Evolutionary conservation across 2,888 invertebrate genomes (phyloP).

Genomic region (Pseudococcus jackbeardsleyi): DNA sequence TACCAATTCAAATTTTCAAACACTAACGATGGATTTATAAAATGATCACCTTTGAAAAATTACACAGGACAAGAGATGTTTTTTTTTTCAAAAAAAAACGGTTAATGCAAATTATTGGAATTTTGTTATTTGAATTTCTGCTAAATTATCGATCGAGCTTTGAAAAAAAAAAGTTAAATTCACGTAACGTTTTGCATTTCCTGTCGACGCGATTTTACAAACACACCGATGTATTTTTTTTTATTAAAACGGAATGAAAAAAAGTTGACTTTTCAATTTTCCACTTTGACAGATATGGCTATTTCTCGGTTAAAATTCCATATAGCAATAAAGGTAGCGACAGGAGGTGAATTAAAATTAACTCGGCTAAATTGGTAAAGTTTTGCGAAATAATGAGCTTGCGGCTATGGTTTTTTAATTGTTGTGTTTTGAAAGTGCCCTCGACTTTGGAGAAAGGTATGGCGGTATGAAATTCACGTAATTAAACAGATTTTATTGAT

Average conservation of each 20-base stretch:
- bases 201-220: not conserved
- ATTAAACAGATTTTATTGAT: conserved; percentile 40
- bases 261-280: not conserved
- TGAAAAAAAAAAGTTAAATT: not conserved
- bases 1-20: conserved; percentile 5
- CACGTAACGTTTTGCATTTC: conserved; percentile 28
- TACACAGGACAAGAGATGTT: not conserved
- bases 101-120: conserved; percentile 8
- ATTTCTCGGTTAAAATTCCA: not conserved
- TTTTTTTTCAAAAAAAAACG: not conserved
- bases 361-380: not conserved
- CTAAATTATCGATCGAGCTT: not conserved
- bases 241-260: not conserved
- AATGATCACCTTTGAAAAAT: not conserved
- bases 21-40: not conserved
- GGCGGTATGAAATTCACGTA: not conserved
- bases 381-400: not conserved
- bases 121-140: not conserved
- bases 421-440: not conserved
- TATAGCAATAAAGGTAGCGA: not conserved
- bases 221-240: not conserved
- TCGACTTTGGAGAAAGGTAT: not conserved
- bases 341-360: not conserved
- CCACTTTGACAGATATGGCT: not conserved
- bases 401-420: conserved; percentile 1